Evolutionary conservation across 2,113 vertebrate genomes (phyloP).

Genomic region (Microcebus murinus): DNA sequence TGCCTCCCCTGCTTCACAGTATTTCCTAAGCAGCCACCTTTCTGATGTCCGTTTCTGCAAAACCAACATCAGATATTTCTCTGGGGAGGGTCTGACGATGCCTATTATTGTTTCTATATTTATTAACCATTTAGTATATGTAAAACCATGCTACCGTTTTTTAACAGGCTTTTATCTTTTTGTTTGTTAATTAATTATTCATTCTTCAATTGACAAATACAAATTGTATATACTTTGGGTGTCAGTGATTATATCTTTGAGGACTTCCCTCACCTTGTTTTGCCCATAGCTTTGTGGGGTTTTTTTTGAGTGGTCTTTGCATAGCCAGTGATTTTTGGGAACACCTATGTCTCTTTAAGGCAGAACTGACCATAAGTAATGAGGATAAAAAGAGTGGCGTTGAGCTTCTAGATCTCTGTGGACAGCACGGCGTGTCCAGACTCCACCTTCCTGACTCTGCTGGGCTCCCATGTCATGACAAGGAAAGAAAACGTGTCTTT

Average conservation of each 20-base stretch:
- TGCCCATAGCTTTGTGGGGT: neutral
- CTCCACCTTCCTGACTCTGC: neutral
- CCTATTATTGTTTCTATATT: neutral
- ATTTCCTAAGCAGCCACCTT: neutral
- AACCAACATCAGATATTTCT: neutral
- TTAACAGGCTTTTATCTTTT: neutral
- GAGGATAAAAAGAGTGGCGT: neutral
- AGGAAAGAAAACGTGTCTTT: neutral
- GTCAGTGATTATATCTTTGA: neutral
- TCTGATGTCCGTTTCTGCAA: neutral
- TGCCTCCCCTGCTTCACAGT: no score
- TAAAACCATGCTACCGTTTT: no score
- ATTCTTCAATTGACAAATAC: neutral
- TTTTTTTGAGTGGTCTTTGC: neutral
- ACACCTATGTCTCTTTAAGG: neutral
- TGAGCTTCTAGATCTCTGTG: neutral
- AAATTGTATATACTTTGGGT: neutral
- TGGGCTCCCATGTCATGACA: neutral
- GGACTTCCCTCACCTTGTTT: neutral
- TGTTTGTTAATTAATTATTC: neutral
- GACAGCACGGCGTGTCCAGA: neutral
- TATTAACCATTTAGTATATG: neutral
- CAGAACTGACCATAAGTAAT: neutral
- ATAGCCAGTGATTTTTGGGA: neutral
- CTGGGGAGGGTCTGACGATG: neutral